These are phyloP conservation scores for Shinisaurus crocodilurus DNA, from an alignment of 2,113 vertebrate species.

Conservation along the genomic window DNA sequence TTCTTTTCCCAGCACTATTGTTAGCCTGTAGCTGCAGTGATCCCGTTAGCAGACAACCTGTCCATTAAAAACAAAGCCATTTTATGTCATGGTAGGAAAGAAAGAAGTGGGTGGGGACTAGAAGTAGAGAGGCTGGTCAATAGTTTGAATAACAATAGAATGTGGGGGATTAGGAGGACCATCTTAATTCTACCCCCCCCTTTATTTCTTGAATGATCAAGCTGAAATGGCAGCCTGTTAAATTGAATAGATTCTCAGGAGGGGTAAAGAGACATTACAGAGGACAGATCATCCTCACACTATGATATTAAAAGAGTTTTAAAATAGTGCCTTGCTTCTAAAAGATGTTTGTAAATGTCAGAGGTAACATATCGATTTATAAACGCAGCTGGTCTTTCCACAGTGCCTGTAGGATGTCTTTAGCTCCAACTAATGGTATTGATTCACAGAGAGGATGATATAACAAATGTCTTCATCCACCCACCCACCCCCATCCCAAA, in stretches of 20 bases:
- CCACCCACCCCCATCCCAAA: neutral
- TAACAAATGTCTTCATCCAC: conserved; percentile 24
- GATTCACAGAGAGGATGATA: conserved; percentile 31
- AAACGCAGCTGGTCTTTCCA: conserved; percentile 45
- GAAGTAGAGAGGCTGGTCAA: neutral
- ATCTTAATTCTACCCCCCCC: conserved; percentile 15
- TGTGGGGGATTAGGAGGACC: neutral
- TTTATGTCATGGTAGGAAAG: neutral
- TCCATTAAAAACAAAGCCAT: neutral
- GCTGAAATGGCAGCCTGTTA: conserved; percentile 36
- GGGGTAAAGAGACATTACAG: conserved; percentile 50
- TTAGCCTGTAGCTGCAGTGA: neutral
- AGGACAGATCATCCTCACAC: conserved; percentile 43
- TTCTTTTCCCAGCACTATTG: neutral
- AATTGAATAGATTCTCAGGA: conserved; percentile 41
- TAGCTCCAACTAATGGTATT: conserved; percentile 53
- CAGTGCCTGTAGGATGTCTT: conserved; percentile 24
- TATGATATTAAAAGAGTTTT: conserved; percentile 65
- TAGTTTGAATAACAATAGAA: conserved; percentile 14
- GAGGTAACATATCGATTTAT: conserved; percentile 62
- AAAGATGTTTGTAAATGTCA: conserved; percentile 68
- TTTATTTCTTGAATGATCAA: conserved; percentile 30
- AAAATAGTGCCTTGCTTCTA: conserved; percentile 55
- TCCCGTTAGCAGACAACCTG: conserved; percentile 3
- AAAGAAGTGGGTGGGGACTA: neutral